Conservation (phyloP, 1,140 invertebrate species). For the Drosophila lini region DNA sequence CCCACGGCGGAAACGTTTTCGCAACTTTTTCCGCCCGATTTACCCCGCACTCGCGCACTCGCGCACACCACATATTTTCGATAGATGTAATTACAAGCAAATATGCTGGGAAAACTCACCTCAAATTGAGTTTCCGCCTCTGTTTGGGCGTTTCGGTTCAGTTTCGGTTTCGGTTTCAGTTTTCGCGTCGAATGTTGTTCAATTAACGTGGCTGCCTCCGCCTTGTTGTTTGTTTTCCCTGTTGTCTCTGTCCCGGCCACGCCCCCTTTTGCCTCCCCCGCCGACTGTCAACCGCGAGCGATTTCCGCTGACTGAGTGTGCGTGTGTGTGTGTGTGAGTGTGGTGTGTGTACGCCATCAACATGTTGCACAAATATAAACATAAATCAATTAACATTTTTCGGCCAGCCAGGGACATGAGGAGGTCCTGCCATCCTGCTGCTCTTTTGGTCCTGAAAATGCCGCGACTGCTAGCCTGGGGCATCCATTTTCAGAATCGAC, state of each 20-base stretch:
- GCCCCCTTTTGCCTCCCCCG: not conserved
- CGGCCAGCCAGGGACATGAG: not conserved
- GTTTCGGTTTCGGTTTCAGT: conserved; percentile 24
- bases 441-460: conserved; percentile 16
- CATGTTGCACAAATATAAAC: conserved; percentile 83
- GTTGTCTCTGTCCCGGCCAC: conserved; percentile 46
- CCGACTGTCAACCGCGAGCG: conserved; percentile 64
- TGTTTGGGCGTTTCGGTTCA: conserved; percentile 11
- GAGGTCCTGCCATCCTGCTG: conserved; percentile 5
- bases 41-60: not conserved
- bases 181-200: conserved; percentile 75
- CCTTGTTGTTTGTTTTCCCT: conserved; percentile 68
- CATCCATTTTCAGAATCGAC: conserved; percentile 60
- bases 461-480: conserved; percentile 46
- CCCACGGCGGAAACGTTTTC: conserved; percentile 38
- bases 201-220: conserved; percentile 60
- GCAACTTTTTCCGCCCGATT: conserved; percentile 3
- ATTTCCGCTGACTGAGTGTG: conserved; percentile 47
- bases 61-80: conserved; percentile 48
- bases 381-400: conserved; percentile 83
- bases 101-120: conserved; percentile 69
- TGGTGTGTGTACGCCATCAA: conserved; percentile 54
- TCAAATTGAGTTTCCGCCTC: conserved; percentile 65
- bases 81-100: conserved; percentile 77
- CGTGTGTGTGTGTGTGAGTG: conserved; percentile 3